Base-by-base conservation (phyloP, 2,888 invertebrate genomes). In the Rhyacophila evoluta region DNA sequence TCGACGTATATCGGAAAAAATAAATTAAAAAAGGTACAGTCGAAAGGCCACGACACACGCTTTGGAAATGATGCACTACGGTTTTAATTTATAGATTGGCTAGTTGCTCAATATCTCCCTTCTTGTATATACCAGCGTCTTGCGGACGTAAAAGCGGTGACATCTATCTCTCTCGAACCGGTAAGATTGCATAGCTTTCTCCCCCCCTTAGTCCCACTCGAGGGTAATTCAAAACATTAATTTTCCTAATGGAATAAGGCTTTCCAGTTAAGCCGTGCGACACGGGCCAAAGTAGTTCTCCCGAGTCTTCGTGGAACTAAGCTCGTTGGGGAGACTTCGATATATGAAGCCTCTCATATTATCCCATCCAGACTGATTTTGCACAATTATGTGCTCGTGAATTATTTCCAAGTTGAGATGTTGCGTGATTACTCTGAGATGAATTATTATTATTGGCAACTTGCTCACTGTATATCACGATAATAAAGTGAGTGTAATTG, bases 171-270 rank as follows among this genome's bases (percentile, higher is more conserved):
- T 68, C 79, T 79, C 73, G 67, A 2, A 25, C 72, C 37, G 72
- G 28, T 39, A 15, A 73, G 75, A 70, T 79, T 79, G 78, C 81
- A 74, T 74, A 74, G 69, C 77, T 8, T 69, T 39, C 78, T 81
- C 81, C 82, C 78, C 78, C 81, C 82, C 74, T 78, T 55, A 15
- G 38, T 78, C 80, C 83, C 83, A 84, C 81, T 81, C 77, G 83
- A 85, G 84, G 84, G 86, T 89, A 88, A 89, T 88, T 89, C 88
- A 86, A 89, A 89, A 89, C 89, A 89, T 89, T 89, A 89, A 90
- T 89, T 89, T 89, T 88, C 87, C 86, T 89, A 90, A 90, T 90
- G 89, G 89, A 89, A 86, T 88, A 87, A 89, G 87, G 86, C 86
- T 86, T 82, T 85, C 84, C 84, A 83, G 85, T 86, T 86, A 86